Conservation (phyloP, 2,888 invertebrate species). For the Cabera pusaria region DNA sequence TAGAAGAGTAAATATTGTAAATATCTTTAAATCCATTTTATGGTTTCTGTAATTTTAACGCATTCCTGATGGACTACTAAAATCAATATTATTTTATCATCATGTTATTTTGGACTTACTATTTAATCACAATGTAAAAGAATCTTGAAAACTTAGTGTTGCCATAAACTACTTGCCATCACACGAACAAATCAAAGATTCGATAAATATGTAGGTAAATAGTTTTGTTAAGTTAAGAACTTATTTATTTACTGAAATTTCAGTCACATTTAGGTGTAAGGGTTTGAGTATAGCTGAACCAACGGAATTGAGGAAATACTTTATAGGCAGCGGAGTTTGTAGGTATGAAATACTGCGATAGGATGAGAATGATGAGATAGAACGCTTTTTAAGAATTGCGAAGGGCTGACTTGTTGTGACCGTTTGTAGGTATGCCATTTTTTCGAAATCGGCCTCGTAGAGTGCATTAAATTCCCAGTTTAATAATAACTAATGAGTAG, state of each 20-base stretch:
- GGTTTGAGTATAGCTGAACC: conserved; percentile 8
- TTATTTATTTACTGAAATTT: conserved; percentile 4
- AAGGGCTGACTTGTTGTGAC: too few species aligned
- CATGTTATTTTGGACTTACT: conserved; percentile 21
- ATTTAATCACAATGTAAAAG: conserved; percentile 3
- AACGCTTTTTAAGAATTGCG: too few species aligned
- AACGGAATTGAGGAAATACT: conserved; percentile 7
- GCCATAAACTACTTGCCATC: conserved; percentile 31
- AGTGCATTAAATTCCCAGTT: too few species aligned
- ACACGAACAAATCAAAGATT: conserved; percentile 12
- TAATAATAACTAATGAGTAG: too few species aligned
- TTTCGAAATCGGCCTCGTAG: too few species aligned
- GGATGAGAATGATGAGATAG: too few species aligned
- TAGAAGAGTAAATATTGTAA: conserved; percentile 6
- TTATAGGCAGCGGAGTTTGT: conserved; percentile 4
- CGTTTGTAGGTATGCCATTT: too few species aligned
- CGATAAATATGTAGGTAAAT: too few species aligned
- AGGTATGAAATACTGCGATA: conserved; percentile 17
- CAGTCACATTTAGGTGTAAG: conserved; percentile 5
- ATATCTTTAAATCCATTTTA: conserved; percentile 7
- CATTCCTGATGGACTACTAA: conserved; percentile 5
- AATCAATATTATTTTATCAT: conserved; percentile 11
- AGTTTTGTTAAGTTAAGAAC: too few species aligned
- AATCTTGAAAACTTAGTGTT: conserved; percentile 12
- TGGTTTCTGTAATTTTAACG: not conserved